A percentile compares a stretch with the other conserved stretches of the same genome.
Evolutionary conservation across 2,797 vertebrate genomes (phyloP).

Genomic region (Urophycis tenuis): DNA sequence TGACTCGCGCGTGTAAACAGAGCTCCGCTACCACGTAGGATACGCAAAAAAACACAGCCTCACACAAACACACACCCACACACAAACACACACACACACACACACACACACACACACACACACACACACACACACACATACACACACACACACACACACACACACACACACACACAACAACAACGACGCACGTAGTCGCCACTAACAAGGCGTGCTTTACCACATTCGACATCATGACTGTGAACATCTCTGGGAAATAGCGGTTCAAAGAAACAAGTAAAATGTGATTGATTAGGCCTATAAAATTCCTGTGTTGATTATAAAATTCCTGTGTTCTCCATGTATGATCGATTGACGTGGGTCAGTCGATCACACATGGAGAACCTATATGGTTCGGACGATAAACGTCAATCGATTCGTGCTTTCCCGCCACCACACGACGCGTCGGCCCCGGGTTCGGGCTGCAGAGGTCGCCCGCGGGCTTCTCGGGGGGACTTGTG

Average conservation of each 20-base stretch:
- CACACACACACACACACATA: neutral
- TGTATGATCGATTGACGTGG: no score
- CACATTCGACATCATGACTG: neutral
- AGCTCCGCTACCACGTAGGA: neutral
- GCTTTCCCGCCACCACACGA: neutral
- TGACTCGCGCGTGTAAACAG: conserved; percentile 1
- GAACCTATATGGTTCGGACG: neutral
- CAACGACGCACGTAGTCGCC: neutral
- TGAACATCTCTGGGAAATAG: neutral
- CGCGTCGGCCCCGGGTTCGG: conserved; percentile 57
- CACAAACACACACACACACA: neutral
- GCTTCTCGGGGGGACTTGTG: conserved; percentile 52
- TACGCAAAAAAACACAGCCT: no score
- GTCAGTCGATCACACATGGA: neutral
- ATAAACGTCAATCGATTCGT: neutral
- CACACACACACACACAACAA: neutral
- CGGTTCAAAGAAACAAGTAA: neutral
- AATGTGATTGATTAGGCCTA: neutral
- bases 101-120: neutral
- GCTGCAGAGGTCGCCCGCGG: conserved; percentile 74
- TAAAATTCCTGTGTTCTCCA: neutral
- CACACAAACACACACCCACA: neutral
- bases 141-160: neutral
- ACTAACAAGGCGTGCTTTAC: neutral
- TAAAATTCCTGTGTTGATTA: neutral